phyloP scores from a whole-genome alignment of 2,888 invertebrate genomes.

The Sminthurinus aureus region DNA sequence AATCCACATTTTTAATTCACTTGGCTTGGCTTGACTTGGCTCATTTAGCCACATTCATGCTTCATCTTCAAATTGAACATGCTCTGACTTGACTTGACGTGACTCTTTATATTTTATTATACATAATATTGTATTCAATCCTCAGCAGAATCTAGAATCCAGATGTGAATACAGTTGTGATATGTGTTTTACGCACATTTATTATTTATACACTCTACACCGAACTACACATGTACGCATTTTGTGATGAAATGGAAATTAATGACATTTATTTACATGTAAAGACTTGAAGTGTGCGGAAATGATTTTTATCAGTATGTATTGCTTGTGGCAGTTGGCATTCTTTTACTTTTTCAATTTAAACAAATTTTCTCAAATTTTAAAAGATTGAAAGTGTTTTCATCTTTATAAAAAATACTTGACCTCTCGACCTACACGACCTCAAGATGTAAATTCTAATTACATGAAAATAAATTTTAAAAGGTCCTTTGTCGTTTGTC shows the following conservation, averaged over 20 bases:
- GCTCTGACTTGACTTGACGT: neutral
- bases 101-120: neutral
- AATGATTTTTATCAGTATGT: too few species aligned
- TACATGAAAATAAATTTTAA: too few species aligned
- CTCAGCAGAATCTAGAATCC: neutral
- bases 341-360: too few species aligned
- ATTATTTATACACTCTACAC: neutral
- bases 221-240: neutral
- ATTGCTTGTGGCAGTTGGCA: too few species aligned
- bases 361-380: too few species aligned
- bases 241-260: neutral
- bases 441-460: too few species aligned
- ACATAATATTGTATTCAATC: neutral
- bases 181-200: neutral
- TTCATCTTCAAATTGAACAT: neutral
- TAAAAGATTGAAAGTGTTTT: too few species aligned
- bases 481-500: too few species aligned
- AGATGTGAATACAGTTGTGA: neutral
- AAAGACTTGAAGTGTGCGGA: neutral
- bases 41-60: constrained; percentile 2
- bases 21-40: neutral
- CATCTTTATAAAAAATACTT: too few species aligned
- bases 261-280: neutral
- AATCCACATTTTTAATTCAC: neutral
- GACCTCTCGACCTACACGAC: too few species aligned